Percentiles rank a stretch among this genome's conserved stretches.
These are phyloP conservation scores for Drosophila novamexicana DNA, from an alignment of 1,140 invertebrate genomes.

Conservation along the genomic window DNA sequence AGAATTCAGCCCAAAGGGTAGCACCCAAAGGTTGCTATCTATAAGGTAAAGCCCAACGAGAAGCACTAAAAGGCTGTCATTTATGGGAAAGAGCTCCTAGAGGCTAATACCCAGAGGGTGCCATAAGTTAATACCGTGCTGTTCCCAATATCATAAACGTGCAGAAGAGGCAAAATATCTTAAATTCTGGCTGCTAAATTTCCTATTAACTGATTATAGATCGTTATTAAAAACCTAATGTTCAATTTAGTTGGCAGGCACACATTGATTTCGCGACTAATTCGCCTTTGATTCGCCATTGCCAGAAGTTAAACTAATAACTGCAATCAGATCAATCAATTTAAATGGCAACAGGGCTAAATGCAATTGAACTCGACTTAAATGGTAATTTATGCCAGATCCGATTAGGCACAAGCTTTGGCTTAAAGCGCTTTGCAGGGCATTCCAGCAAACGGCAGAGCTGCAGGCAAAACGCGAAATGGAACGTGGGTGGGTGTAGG, in stretches of 20 bases:
- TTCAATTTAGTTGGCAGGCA: neutral
- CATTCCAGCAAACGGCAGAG: conserved; percentile 7
- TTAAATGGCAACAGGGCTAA: neutral
- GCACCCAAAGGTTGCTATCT: too few relatives aligned
- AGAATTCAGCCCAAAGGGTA: too few relatives aligned
- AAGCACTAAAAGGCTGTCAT: too few relatives aligned
- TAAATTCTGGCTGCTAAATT: neutral
- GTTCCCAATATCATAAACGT: too few relatives aligned
- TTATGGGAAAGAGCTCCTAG: too few relatives aligned
- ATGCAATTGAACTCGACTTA: neutral
- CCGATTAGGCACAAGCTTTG: neutral
- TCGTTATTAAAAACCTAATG: neutral
- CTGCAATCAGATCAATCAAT: conserved; percentile 5
- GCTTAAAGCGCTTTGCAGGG: neutral
- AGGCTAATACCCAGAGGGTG: too few relatives aligned
- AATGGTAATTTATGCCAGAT: neutral
- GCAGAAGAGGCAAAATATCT: too few relatives aligned
- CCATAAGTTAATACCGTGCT: too few relatives aligned
- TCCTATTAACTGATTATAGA: neutral
- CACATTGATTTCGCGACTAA: neutral
- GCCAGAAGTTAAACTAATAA: neutral
- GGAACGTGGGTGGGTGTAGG: neutral
- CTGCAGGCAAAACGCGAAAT: neutral
- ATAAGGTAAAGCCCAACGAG: too few relatives aligned
- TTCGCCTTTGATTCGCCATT: neutral